Evolutionary conservation across 2,113 vertebrate species (phyloP).

Genomic region (Calyptomena viridis): DNA sequence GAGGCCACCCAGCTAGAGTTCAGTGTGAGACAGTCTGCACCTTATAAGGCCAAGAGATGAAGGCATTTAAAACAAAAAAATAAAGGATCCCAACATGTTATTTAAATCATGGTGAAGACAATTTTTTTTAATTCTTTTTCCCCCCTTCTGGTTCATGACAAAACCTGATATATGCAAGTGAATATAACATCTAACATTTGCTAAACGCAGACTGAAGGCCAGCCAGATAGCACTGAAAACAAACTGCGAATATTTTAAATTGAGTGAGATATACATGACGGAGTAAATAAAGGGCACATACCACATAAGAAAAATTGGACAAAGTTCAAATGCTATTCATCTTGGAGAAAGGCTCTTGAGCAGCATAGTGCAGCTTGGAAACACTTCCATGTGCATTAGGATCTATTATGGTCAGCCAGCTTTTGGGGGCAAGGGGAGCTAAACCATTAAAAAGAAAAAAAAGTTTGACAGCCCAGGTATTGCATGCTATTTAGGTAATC

Average conservation of each 20-base stretch:
- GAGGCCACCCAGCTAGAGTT: slow-evolving; percentile 65
- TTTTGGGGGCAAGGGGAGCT: not conserved
- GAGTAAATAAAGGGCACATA: slow-evolving; percentile 66
- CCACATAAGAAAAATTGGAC: slow-evolving; percentile 56
- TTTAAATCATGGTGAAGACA: slow-evolving; percentile 40
- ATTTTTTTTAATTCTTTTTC: not conserved
- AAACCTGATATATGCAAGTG: slow-evolving; percentile 55
- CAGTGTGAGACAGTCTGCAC: slow-evolving; percentile 42
- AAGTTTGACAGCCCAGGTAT: not conserved
- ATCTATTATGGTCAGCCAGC: not conserved
- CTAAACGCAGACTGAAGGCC: slow-evolving; percentile 55
- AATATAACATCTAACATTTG: slow-evolving; percentile 42
- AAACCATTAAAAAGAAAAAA: not conserved
- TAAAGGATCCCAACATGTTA: slow-evolving; percentile 40
- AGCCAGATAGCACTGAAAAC: slow-evolving; percentile 62
- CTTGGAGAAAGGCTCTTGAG: slow-evolving; percentile 30
- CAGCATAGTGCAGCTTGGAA: not conserved
- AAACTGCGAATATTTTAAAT: slow-evolving; percentile 68
- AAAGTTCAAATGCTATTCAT: slow-evolving; percentile 48
- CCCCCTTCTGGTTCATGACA: slow-evolving; percentile 35
- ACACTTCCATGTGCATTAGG: not conserved
- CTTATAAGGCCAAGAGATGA: slow-evolving; percentile 67
- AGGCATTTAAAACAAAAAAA: slow-evolving; percentile 56
- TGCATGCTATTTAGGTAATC: not conserved
- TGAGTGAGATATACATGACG: slow-evolving; percentile 61